Conservation (phyloP, 2,888 invertebrate genomes). For the Tridacna gigas region DNA sequence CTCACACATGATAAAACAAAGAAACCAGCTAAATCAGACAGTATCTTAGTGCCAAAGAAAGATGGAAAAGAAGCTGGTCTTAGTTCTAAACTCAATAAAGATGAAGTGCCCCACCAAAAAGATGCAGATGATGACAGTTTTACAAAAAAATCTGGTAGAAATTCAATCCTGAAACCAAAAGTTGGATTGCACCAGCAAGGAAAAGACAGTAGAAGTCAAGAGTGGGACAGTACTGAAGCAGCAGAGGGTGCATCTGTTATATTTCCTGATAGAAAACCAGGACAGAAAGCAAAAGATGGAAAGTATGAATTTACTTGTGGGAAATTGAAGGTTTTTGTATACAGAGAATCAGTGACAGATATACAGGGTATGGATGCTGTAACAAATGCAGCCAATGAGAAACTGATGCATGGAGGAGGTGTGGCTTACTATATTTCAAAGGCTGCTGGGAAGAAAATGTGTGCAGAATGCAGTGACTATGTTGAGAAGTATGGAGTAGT, state of each 20-base stretch:
- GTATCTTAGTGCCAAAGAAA: too few relatives aligned
- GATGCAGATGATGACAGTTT: too few relatives aligned
- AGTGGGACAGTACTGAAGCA: not conserved
- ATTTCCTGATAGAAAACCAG: constrained; percentile 8
- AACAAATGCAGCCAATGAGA: constrained; percentile 74
- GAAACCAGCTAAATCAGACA: too few relatives aligned
- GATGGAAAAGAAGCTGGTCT: too few relatives aligned
- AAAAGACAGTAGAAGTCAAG: not conserved
- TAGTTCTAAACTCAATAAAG: too few relatives aligned
- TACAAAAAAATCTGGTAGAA: too few relatives aligned
- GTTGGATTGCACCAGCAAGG: too few relatives aligned
- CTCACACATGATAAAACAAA: too few relatives aligned
- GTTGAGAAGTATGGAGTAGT: constrained; percentile 51
- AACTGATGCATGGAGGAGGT: constrained; percentile 68
- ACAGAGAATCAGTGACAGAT: constrained; percentile 51
- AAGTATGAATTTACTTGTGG: constrained; percentile 40
- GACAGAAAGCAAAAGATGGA: constrained; percentile 30
- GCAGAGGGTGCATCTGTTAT: not conserved
- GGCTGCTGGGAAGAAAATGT: constrained; percentile 62
- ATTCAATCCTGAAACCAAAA: too few relatives aligned
- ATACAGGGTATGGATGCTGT: constrained; percentile 66
- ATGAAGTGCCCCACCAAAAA: too few relatives aligned
- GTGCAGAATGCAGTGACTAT: constrained; percentile 61
- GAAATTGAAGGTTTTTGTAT: constrained; percentile 40
- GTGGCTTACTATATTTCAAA: constrained; percentile 63